These are phyloP conservation scores for Macquaria australasica DNA, from an alignment of 2,113 vertebrate genomes.

Conservation along the genomic window DNA sequence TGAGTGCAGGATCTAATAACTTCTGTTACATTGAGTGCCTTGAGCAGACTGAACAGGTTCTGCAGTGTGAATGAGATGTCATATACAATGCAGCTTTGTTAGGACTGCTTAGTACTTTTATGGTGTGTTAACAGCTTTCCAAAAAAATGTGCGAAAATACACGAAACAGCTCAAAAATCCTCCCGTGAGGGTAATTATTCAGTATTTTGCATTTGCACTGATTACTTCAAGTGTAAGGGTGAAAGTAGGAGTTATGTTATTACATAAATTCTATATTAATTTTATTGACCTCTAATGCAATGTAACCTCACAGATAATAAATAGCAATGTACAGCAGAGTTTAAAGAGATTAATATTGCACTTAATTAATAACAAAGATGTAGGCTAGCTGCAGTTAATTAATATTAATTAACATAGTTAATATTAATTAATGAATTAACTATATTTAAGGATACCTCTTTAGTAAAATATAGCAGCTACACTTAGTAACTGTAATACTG, in stretches of 20 bases:
- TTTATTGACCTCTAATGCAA: slow-evolving; percentile 56
- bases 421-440: slow-evolving; percentile 76
- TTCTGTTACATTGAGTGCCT: slow-evolving; percentile 44
- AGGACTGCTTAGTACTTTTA: neutral
- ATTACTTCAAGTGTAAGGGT: slow-evolving; percentile 14
- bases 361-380: slow-evolving; percentile 71
- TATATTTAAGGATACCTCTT: slow-evolving; percentile 72
- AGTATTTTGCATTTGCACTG: slow-evolving; percentile 1
- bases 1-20: slow-evolving; percentile 34
- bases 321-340: slow-evolving; percentile 48
- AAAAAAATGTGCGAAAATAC: slow-evolving; percentile 8
- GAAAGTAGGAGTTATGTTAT: slow-evolving; percentile 27
- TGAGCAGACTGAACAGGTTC: slow-evolving; percentile 61
- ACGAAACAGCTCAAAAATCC: neutral
- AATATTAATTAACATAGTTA: slow-evolving; percentile 78
- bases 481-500: slow-evolving; percentile 35
- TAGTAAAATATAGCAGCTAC: slow-evolving; percentile 49
- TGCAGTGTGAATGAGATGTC: slow-evolving; percentile 25
- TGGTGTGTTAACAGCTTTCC: neutral
- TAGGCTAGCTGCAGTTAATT: slow-evolving; percentile 70
- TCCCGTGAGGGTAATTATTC: slow-evolving; percentile 24
- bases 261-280: slow-evolving; percentile 34
- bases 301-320: slow-evolving; percentile 48
- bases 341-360: slow-evolving; percentile 75
- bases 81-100: slow-evolving; percentile 47